Evolutionary conservation across 2,797 vertebrate genomes (phyloP).

Genomic region (Gambelia wislizenii): DNA sequence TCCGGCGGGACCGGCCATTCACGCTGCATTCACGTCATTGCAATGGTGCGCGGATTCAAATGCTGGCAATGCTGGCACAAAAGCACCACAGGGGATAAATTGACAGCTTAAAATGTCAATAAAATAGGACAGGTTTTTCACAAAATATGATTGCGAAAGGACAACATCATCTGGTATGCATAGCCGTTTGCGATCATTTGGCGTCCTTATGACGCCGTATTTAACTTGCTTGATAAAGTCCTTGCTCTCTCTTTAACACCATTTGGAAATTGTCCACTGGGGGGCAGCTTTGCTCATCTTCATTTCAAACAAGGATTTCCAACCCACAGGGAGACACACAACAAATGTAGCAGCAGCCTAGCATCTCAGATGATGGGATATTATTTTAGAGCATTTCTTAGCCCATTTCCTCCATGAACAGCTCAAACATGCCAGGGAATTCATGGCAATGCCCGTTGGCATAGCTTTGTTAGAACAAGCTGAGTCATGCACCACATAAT

Average conservation of each 20-base stretch:
- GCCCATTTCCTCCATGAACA: background rate
- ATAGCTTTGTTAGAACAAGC: background rate
- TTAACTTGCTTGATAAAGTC: too few species aligned
- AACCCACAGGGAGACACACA: background rate
- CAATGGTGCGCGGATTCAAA: too few species aligned
- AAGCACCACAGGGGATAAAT: too few species aligned
- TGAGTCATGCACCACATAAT: background rate
- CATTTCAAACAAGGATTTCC: background rate
- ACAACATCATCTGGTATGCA: too few species aligned
- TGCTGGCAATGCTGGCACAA: too few species aligned
- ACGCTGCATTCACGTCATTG: too few species aligned
- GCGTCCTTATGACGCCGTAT: too few species aligned
- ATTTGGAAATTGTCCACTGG: background rate
- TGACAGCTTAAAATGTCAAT: too few species aligned
- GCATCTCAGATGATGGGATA: background rate
- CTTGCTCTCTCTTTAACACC: background rate
- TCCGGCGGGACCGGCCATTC: too few species aligned
- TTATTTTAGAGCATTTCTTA: background rate
- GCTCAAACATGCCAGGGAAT: background rate
- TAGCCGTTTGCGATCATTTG: too few species aligned
- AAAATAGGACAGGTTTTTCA: too few species aligned
- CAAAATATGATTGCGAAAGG: too few species aligned
- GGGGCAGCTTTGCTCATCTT: background rate
- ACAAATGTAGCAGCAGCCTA: background rate
- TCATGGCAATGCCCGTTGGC: background rate